Conservation (phyloP, 2,888 invertebrate genomes). For the Synanthedon vespiformis region DNA sequence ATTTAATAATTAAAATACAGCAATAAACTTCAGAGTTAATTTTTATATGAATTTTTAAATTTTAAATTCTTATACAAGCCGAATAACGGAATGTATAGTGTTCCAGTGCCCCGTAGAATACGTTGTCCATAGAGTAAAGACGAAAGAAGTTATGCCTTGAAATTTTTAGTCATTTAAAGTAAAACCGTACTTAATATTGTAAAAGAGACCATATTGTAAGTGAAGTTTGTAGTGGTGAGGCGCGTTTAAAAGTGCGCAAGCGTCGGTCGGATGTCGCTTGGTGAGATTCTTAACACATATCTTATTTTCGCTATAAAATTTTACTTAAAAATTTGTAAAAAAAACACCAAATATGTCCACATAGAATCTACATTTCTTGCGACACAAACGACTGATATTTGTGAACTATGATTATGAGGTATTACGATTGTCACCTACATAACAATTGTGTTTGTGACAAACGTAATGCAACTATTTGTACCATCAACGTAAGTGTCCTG, state of each 20-base stretch:
- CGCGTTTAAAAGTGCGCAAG: slow-evolving; percentile 8
- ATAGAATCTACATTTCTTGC: no score
- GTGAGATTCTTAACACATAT: no score
- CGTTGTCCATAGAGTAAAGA: slow-evolving; percentile 64
- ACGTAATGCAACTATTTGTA: no score
- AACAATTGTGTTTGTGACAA: no score
- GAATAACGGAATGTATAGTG: slow-evolving; percentile 51
- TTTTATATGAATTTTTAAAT: slow-evolving; percentile 58
- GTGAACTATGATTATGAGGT: no score
- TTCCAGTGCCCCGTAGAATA: slow-evolving; percentile 68
- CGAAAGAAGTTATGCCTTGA: slow-evolving; percentile 66
- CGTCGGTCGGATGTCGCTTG: no score
- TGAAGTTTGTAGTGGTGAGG: slow-evolving; percentile 20
- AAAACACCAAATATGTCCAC: no score
- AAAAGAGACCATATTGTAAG: slow-evolving; percentile 41
- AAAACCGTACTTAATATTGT: slow-evolving; percentile 64
- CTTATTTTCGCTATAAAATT: no score
- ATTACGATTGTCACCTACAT: no score
- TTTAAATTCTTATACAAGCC: slow-evolving; percentile 47
- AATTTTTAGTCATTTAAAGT: slow-evolving; percentile 62
- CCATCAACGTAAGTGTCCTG: no score
- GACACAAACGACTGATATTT: no score
- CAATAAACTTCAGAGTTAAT: slow-evolving; percentile 52
- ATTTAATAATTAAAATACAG: slow-evolving; percentile 36
- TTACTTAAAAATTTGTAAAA: no score